phyloP scores from a whole-genome alignment of 2,888 invertebrate species.

The Pteria penguin region DNA sequence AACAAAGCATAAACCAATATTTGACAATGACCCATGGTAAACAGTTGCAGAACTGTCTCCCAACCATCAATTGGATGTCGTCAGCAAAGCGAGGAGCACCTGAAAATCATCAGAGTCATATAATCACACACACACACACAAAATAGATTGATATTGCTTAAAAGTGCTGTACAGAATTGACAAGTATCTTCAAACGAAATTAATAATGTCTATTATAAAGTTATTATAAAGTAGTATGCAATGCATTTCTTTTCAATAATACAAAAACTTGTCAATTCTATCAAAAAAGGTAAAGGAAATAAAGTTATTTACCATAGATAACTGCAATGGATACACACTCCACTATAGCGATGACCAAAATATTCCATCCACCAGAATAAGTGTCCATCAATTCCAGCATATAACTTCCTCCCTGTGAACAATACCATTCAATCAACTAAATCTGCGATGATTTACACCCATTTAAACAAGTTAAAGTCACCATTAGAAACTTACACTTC shows the following conservation, averaged over 20 bases:
- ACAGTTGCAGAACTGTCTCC: slow-evolving; percentile 58
- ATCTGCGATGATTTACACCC: not conserved
- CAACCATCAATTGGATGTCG: slow-evolving; percentile 75
- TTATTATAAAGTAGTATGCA: too few species aligned
- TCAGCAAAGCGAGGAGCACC: slow-evolving; percentile 69
- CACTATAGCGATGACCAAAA: slow-evolving; percentile 85
- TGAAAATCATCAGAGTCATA: slow-evolving; percentile 18
- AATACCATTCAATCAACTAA: not conserved
- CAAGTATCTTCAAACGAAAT: too few species aligned
- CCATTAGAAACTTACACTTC: too few species aligned
- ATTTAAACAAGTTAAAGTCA: not conserved
- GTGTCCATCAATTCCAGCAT: slow-evolving; percentile 76
- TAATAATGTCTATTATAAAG: too few species aligned
- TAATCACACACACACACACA: not conserved
- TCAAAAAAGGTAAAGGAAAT: too few species aligned
- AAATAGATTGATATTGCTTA: not conserved
- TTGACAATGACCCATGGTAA: slow-evolving; percentile 66
- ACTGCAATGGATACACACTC: slow-evolving; percentile 87
- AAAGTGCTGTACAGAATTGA: not conserved
- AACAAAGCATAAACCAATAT: slow-evolving; percentile 73
- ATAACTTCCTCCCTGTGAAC: slow-evolving; percentile 70
- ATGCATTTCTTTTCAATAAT: too few species aligned
- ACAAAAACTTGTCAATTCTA: too few species aligned
- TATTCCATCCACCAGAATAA: slow-evolving; percentile 78
- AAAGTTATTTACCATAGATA: slow-evolving; percentile 81